Evolutionary conservation across 1,140 invertebrate species (phyloP).

Genomic region (Procambarus clarkii): DNA sequence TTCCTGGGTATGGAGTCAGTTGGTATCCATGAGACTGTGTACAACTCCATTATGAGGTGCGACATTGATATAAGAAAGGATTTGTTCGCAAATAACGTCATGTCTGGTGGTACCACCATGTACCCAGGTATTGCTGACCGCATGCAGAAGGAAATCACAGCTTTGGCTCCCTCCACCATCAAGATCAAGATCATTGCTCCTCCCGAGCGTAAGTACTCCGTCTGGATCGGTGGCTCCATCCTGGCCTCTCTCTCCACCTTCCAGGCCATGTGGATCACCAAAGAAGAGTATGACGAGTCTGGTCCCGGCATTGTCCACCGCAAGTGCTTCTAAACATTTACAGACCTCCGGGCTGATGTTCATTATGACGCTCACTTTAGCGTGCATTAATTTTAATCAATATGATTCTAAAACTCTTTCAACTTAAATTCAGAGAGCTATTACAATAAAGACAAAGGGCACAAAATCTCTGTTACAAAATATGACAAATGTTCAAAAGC

Average conservation of each 20-base stretch:
- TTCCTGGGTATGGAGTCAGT: constrained; percentile 92
- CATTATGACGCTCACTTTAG: too few relatives aligned
- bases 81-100: constrained; percentile 82
- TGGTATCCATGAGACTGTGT: constrained; percentile 64
- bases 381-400: background rate
- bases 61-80: constrained; percentile 68
- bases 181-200: constrained; percentile 87
- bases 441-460: too few relatives aligned
- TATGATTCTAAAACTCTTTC: background rate
- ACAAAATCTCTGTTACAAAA: too few relatives aligned
- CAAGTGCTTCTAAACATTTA: constrained; percentile 33
- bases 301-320: constrained; percentile 45
- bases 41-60: constrained; percentile 68
- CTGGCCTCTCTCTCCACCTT: constrained; percentile 90
- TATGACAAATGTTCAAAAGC: too few relatives aligned
- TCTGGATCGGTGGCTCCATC: constrained; percentile 77
- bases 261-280: constrained; percentile 95
- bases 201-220: constrained; percentile 66
- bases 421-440: too few relatives aligned
- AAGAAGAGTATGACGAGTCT: constrained; percentile 77
- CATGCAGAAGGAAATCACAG: constrained; percentile 85
- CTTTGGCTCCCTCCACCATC: constrained; percentile 88
- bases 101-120: constrained; percentile 82
- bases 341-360: too few relatives aligned
- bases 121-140: constrained; percentile 81